These are phyloP conservation scores for Megastigmus dorsalis DNA, from an alignment of 2,888 invertebrate species.

Conservation along the genomic window DNA sequence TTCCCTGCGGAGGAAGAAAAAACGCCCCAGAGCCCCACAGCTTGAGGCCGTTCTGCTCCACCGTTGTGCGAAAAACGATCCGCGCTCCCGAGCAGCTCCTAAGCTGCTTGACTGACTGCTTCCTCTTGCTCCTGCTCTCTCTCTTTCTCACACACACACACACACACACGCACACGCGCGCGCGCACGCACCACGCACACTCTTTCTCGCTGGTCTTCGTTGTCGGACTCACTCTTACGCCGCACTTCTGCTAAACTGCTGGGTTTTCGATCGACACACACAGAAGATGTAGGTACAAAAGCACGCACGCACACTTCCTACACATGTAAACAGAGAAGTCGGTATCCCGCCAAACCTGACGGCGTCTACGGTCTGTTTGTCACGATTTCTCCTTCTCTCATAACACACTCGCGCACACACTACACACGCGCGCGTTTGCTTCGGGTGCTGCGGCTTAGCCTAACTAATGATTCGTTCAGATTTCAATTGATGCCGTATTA, in stretches of 20 bases:
- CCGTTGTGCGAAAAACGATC: slow-evolving; percentile 66
- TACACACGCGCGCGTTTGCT: too few species aligned
- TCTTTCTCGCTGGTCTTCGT: slow-evolving; percentile 35
- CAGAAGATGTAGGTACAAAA: too few species aligned
- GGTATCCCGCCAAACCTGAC: too few species aligned
- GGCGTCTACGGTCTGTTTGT: too few species aligned
- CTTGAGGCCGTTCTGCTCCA: slow-evolving; percentile 87
- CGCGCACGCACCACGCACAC: slow-evolving; percentile 50
- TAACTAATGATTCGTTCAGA: background rate
- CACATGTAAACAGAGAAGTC: too few species aligned
- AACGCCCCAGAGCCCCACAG: slow-evolving; percentile 98
- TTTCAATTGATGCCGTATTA: background rate
- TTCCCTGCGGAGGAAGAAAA: slow-evolving; percentile 97
- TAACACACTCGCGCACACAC: background rate
- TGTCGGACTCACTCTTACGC: too few species aligned
- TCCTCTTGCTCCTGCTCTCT: slow-evolving; percentile 27
- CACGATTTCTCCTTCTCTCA: too few species aligned
- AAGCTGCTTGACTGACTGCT: too few species aligned
- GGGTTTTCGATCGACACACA: background rate
- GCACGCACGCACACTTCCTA: too few species aligned
- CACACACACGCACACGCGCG: slow-evolving; percentile 50
- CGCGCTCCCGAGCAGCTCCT: slow-evolving; percentile 45
- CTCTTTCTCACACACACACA: slow-evolving; percentile 41
- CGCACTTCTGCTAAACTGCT: slow-evolving; percentile 43
- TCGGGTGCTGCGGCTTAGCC: too few species aligned